Evolutionary conservation across 2,888 invertebrate species (phyloP), one percentile per base, ranked within the genome.

Genomic region (Harmothoe impar): DNA sequence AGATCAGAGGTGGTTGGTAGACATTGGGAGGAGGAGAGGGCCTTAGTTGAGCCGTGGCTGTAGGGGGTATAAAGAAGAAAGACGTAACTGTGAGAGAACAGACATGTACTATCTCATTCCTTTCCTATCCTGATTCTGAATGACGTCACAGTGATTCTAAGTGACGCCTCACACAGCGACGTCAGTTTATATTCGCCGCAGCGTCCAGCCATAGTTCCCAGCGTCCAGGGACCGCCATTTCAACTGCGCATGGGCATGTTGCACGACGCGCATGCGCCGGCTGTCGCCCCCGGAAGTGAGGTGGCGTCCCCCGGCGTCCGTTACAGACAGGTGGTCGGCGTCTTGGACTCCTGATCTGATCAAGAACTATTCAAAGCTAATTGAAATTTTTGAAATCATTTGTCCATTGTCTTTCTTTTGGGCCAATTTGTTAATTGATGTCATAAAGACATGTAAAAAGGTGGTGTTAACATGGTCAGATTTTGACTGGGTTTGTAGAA

Each of bases 291-390:
- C 81, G 81, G 33, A 35, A 81, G 43, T 81, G 81, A 81, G 29
- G 77, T 77, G 25, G 29, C 72, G 35, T 81, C 81, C 81, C 81
- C 81, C 20, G 43, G 81, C 43, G 81, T 33, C 81, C 33, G 43
- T 81, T 81, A 81, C 25, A 17, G 81, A 31, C 81, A 81, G 81
- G 81, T 81, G 81, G 33, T 81, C 35, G 43, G 35, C 43, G 81
- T 81, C 81, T 81, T 33, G 35, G 81, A 81, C 81, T 81, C 81
- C 43, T 81, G 81, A 43, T 81, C 81, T 81, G 81, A 81, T 81
- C 81, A 81, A 81, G 35, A 81, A 81, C 81, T 81, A 81, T 81
- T 81, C 81, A 81, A 81, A 43, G 81, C 81, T 81, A 81, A 81
- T 81, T 81, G 81, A 81, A 81, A 81, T 81, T 81, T 81, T 81